Evolutionary conservation across 1,140 invertebrate genomes (phyloP).

Genomic region (Meloidogyne exigua): DNA sequence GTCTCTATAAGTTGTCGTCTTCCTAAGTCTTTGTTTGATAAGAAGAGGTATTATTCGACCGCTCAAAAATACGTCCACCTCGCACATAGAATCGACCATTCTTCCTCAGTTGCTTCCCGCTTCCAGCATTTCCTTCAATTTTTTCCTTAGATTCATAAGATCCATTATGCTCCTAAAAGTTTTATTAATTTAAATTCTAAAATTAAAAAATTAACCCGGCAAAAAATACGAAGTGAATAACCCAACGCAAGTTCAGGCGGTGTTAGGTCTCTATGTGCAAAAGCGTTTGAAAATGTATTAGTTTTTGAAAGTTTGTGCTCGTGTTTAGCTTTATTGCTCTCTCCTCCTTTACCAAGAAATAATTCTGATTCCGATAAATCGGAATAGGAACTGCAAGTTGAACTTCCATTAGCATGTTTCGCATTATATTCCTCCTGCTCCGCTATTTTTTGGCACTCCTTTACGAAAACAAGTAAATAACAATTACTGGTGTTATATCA

Average conservation of each 20-base stretch:
- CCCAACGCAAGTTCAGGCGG: slow-evolving; percentile 23
- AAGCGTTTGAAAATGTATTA: not conserved
- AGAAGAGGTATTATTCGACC: not conserved
- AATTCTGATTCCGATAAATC: slow-evolving; percentile 18
- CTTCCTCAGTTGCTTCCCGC: not conserved
- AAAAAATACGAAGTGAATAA: slow-evolving; percentile 19
- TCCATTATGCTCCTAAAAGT: not conserved
- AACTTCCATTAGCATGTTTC: not conserved
- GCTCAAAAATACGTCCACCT: slow-evolving; percentile 25
- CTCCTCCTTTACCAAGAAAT: not conserved
- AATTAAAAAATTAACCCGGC: slow-evolving; percentile 14
- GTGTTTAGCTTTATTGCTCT: not conserved
- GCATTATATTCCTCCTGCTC: slow-evolving; percentile 7
- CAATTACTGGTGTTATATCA: no score
- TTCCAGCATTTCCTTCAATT: not conserved
- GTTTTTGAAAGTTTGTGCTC: not conserved
- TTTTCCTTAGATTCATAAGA: no score
- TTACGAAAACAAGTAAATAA: slow-evolving; percentile 3
- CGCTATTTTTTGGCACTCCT: slow-evolving; percentile 8
- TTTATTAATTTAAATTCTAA: not conserved
- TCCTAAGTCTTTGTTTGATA: not conserved
- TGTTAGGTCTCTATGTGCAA: slow-evolving; percentile 23
- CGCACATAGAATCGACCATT: not conserved
- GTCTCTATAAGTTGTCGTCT: not conserved
- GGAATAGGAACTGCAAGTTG: slow-evolving; percentile 7